Percentiles rank a stretch among this genome's conserved stretches.
Evolutionary conservation across 2,113 vertebrate species (phyloP).

Genomic region (Nycticryphes semicollaris): DNA sequence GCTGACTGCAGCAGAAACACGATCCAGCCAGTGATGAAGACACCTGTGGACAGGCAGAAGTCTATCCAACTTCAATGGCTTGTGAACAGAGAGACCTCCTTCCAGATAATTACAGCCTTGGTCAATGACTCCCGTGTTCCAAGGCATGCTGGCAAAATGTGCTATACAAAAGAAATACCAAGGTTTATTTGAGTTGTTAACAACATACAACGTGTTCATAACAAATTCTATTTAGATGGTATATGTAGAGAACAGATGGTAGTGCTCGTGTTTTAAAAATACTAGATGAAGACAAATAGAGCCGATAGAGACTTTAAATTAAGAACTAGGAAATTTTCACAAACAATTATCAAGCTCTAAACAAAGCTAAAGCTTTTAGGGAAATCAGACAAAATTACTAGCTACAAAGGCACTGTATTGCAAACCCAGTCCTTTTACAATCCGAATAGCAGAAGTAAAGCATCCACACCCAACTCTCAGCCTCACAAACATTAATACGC

Average conservation of each 20-base stretch:
- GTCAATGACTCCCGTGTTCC: not conserved
- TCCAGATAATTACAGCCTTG: not conserved
- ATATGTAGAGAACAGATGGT: slow-evolving; percentile 14
- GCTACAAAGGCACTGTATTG: not conserved
- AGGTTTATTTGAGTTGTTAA: not conserved
- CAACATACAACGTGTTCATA: not conserved
- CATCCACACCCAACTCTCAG: not conserved
- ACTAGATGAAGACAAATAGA: slow-evolving; percentile 40
- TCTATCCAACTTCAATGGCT: not conserved
- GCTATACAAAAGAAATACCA: not conserved
- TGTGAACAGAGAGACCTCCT: not conserved
- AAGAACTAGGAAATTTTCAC: slow-evolving; percentile 20
- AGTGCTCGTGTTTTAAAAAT: not conserved
- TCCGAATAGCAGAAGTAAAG: not conserved
- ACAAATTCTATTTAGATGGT: slow-evolving; percentile 22
- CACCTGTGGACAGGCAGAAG: not conserved
- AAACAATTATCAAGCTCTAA: slow-evolving; percentile 22
- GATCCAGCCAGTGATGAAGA: not conserved
- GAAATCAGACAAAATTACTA: not conserved
- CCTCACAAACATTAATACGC: not conserved
- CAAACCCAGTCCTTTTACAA: not conserved
- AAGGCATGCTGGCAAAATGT: not conserved
- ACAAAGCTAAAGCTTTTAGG: not conserved
- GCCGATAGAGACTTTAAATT: slow-evolving; percentile 23
- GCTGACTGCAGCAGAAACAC: not conserved